Percentiles rank a stretch among this genome's conserved stretches.
Evolutionary conservation across 2,797 vertebrate species (phyloP).

Genomic region (Hafferia zeledoni): DNA sequence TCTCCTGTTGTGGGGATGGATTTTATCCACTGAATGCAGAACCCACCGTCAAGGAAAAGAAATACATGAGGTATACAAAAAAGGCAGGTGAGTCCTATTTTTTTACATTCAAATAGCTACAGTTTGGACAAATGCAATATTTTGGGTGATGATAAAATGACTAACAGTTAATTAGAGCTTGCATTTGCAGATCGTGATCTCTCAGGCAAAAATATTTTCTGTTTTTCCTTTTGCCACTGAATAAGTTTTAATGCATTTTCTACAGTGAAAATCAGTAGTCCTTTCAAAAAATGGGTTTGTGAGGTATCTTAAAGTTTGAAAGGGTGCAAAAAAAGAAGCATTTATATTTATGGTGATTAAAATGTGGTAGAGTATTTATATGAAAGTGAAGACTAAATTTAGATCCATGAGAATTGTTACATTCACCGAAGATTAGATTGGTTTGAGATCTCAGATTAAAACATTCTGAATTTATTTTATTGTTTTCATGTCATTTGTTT

Average conservation of each 20-base stretch:
- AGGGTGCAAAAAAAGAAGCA: background rate
- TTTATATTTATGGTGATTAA: background rate
- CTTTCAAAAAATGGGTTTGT: background rate
- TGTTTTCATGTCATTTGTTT: background rate
- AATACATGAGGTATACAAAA: conserved; percentile 78
- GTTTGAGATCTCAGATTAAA: background rate
- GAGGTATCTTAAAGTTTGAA: background rate
- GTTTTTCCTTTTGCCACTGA: background rate
- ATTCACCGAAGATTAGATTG: background rate
- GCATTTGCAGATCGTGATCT: background rate
- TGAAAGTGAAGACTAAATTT: background rate
- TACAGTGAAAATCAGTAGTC: background rate
- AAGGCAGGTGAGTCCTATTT: conserved; percentile 82
- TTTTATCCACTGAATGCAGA: conserved; percentile 78
- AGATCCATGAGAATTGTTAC: background rate
- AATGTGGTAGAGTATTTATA: background rate
- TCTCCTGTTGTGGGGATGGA: conserved; percentile 81
- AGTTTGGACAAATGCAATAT: background rate
- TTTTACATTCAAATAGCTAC: background rate
- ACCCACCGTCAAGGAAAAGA: conserved; percentile 67
- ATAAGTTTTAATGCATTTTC: background rate
- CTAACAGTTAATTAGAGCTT: background rate
- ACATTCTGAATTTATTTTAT: background rate
- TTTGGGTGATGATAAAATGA: background rate
- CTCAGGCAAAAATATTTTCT: background rate